Evolutionary conservation across 23 tunicate genomes (phyloP).

Genomic region (Trididemnum nubilum): DNA sequence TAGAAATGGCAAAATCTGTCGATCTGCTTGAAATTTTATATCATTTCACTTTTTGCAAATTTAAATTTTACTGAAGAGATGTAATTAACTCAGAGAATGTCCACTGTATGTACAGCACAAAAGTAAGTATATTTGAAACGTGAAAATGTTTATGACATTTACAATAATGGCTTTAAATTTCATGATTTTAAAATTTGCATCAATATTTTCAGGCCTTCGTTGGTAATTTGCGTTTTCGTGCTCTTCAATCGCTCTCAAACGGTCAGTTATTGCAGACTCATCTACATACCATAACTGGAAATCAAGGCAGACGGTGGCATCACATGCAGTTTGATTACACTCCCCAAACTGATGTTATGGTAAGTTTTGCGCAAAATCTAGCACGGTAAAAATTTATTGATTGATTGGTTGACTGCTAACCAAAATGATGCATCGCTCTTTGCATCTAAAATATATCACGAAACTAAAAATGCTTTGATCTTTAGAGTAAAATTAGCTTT

Average conservation of each 20-base stretch:
- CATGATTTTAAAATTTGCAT: too few relatives aligned
- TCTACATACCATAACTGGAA: constrained; percentile 34
- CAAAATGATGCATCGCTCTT: too few relatives aligned
- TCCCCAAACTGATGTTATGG: constrained; percentile 44
- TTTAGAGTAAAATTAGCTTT: too few relatives aligned
- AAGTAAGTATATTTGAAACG: background rate
- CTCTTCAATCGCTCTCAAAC: constrained; percentile 50
- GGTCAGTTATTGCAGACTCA: constrained; percentile 11
- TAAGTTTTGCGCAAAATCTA: too few relatives aligned
- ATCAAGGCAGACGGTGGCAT: constrained; percentile 63
- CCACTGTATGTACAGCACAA: background rate
- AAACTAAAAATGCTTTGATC: too few relatives aligned
- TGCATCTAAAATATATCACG: too few relatives aligned
- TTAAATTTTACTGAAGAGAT: background rate
- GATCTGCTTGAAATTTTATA: too few relatives aligned
- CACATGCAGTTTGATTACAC: constrained; percentile 46
- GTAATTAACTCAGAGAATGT: background rate
- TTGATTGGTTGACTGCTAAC: too few relatives aligned
- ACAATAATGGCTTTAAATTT: background rate
- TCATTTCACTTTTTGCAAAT: background rate
- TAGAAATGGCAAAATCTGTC: too few relatives aligned
- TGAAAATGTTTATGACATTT: background rate
- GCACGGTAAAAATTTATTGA: too few relatives aligned
- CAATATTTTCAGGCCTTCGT: constrained; percentile 25
- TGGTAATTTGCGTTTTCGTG: constrained; percentile 55